Base-by-base conservation (phyloP, 2,888 invertebrate genomes). In the Acanthoscelides obtectus region DNA sequence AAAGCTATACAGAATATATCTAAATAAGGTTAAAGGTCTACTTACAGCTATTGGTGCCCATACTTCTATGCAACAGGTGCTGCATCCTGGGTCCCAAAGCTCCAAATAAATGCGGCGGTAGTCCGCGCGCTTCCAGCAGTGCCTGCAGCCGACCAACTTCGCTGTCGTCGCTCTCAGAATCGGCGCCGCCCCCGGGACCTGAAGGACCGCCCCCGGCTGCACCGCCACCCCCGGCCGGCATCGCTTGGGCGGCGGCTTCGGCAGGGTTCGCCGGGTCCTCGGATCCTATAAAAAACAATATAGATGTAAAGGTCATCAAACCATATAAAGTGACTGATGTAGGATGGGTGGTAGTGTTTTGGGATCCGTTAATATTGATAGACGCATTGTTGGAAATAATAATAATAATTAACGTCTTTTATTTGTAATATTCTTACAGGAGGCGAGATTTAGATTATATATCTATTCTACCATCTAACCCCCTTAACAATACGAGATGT, bases 11-110 rank as follows among this genome's bases (percentile, higher is more conserved):
- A 8, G 17, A 63, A 63, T 63, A 12, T 63, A 12, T 12, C 8
- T 12, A 63, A 8, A 17, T 8, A n/a, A n/a, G n/a, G n/a, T n/a
- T n/a, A n/a, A n/a, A n/a, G n/a, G n/a, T 66, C 19, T 20, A 84
- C 86, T 86, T 87, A 91, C 90, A 90, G 80, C 93, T 93, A 82
- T 92, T 92, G 71, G 94, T 94, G 68, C 96, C 96, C 90, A 98
- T 97, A 77, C 96, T 97, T 78, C 98, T 90, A 84, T 98, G 97
- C 75, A 98, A 87, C 72, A 98, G 88, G 83, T 98, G 97, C 83
- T 98, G 98, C 97, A 99, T 96, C 70, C 98, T 90, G 68, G 98
- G 97, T 0, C 96, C 98, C 71, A 99, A 89, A 0, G 98, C 97
- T 63, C 98, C 97, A 80, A 99, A 96, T 74, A 99, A 89, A 84